Evolutionary conservation across 2,888 invertebrate species (phyloP), one percentile per base, ranked within the genome.

Genomic region (Limenitis arthemis): DNA sequence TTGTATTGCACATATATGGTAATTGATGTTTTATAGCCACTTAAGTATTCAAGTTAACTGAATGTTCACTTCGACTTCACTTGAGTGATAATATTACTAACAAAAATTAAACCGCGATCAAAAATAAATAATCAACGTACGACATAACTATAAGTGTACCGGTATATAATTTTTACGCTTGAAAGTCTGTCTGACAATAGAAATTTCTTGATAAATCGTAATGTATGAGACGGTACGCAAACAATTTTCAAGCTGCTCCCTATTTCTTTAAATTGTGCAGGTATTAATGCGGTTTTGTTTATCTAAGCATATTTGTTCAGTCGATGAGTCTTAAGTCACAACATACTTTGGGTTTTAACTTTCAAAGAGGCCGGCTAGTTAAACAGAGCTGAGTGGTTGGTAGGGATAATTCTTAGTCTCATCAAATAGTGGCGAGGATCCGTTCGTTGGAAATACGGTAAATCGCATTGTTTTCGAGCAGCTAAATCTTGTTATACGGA

Each of bases 291-390:
- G 68, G 70, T 66, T 61, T 63, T 85, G 74, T 85, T 83, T 83
- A 73, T 68, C 55, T 65, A 66, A 70, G 60, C 54, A 57, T 79
- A 79, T 87, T 85, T 84, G 73, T 65, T 69, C 67, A 75, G 78
- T 79, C 78, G 79, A 80, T 77, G 83, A 77, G 82, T 78, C 77
- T 79, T 70, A 72, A 82, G 77, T 76, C 80, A 78, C 72, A 79
- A 86, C 86, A 86, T 70, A 85, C 82, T 77, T 86, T 77, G 79
- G 78, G 85, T 86, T 86, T 87, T 86, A 86, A 74, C 77, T 85
- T 83, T 83, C 85, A 85, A 86, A 82, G 76, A 80, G 62, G 73
- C 84, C 85, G 83, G 71, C 80, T 72, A 69, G 68, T 69, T 72
- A 81, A 83, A 80, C 77, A 82, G 73, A 69, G 70, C 64, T 60